Evolutionary conservation across 1,140 invertebrate genomes (phyloP).

Genomic region (Procambarus clarkii): DNA sequence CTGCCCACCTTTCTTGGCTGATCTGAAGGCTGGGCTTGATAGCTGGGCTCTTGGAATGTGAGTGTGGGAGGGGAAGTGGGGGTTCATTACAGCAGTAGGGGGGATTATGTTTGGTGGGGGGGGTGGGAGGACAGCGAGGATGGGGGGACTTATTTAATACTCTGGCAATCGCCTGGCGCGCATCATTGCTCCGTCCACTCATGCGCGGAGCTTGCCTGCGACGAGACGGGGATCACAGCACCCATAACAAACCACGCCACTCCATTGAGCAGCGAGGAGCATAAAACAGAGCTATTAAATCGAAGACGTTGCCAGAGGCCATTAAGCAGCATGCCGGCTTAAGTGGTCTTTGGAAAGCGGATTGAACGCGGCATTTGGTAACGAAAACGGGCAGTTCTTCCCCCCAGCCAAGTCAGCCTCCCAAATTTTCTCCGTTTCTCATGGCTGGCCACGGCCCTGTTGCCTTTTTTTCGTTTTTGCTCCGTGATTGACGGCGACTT

Average conservation of each 20-base stretch:
- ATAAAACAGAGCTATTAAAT: neutral
- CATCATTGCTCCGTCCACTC: neutral
- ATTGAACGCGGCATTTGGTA: neutral
- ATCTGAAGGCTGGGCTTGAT: neutral
- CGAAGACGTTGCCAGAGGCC: neutral
- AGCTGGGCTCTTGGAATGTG: neutral
- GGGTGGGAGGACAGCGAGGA: neutral
- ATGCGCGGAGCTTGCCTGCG: neutral
- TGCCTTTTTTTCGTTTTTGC: conserved; percentile 7
- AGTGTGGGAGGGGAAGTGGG: neutral
- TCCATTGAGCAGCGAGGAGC: neutral
- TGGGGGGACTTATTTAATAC: neutral
- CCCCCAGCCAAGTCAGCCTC: neutral
- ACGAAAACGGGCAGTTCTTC: neutral
- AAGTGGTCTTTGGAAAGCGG: conserved; percentile 11
- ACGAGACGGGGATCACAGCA: neutral
- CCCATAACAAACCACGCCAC: too few relatives aligned
- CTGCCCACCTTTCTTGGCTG: neutral
- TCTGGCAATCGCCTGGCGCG: neutral
- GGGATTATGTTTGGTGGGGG: neutral
- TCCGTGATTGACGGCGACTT: neutral
- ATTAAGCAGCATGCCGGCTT: neutral
- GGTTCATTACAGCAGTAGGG: neutral
- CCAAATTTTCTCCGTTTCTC: conserved; percentile 11
- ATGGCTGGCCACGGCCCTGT: conserved; percentile 13